phyloP scores from a whole-genome alignment of 2,113 vertebrate genomes.

The Tychaedon coryphoeus region DNA sequence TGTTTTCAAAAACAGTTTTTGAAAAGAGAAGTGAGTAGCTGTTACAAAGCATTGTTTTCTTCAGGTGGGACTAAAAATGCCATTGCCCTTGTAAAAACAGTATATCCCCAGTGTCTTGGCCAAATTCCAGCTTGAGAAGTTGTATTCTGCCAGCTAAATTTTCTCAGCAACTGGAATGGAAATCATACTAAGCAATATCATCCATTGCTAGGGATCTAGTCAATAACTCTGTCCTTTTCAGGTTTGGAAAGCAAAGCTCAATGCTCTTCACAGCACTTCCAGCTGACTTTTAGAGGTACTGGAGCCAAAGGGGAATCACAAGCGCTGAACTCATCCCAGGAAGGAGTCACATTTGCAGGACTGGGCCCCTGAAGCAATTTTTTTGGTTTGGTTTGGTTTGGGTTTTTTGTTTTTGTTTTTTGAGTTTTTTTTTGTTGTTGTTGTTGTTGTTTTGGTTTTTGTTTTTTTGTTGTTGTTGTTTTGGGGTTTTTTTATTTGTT shows the following conservation, averaged over 20 bases:
- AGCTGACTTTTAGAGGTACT: not conserved
- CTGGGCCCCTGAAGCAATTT: not conserved
- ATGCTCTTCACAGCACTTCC: not conserved
- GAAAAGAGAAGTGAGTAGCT: not conserved
- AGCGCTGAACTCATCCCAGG: not conserved
- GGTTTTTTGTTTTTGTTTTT: too few species aligned
- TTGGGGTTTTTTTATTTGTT: too few species aligned
- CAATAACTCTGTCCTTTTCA: not conserved
- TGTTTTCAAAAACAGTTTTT: not conserved
- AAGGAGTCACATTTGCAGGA: not conserved
- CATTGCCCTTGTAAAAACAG: not conserved
- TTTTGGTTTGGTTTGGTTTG: too few species aligned
- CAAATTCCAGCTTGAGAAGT: slow-evolving; percentile 27
- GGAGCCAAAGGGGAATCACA: not conserved
- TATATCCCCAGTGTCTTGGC: not conserved
- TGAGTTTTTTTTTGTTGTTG: too few species aligned
- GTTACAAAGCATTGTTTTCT: not conserved
- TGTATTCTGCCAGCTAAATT: slow-evolving; percentile 21
- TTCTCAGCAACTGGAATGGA: slow-evolving; percentile 14
- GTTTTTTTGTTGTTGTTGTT: too few species aligned
- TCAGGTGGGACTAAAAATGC: slow-evolving; percentile 23
- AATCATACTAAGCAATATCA: not conserved
- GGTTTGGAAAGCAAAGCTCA: not conserved
- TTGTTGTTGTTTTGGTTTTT: too few species aligned
- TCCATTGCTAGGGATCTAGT: not conserved